Evolutionary conservation across 2,888 invertebrate species (phyloP), one percentile per base, ranked within the genome.

Genomic region (Mythimna vitellina): DNA sequence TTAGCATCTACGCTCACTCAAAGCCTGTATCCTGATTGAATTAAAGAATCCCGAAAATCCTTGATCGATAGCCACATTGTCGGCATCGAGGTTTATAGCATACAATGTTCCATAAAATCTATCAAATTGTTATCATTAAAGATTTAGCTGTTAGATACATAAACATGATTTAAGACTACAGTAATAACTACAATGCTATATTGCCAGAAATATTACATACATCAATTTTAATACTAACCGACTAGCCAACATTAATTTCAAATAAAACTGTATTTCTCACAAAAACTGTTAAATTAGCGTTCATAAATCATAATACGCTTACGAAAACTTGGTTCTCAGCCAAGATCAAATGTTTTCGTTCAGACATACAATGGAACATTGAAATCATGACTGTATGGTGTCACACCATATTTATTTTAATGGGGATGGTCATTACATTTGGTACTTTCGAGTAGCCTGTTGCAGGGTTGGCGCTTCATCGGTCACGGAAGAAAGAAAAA

Each of bases 331-430:
- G 86, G 84, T 86, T 74, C 73, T 53, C 76, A 80, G 84, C 81
- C 84, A 85, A 85, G 74, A 67, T 73, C 74, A 67, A 84, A 85
- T 83, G 77, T 86, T 81, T 78, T 81, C 58, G 64, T 75, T 69
- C 65, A 80, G 67, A 53, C 49, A 64, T 73, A 83, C 84, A 86
- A 84, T 81, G 79, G 80, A 46, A 84, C 71, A 80, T 76, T 74
- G 81, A 78, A 86, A 86, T 86, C 84, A 79, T 83, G 84, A 61
- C 84, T 74, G 58, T 67, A 75, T 81, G 75, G 81, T 86, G 86
- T 86, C 86, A 84, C 86, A 84, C 82, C 80, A 78, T 83, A 81
- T 82, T 84, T 81, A 80, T 77, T 84, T 86, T 83, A 84, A 84
- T 84, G 86, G 82, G 63, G 74, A 76, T 74, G 70, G 68, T 74